Conservation (phyloP, 1,140 invertebrate species). For the Holotrichia oblita region DNA sequence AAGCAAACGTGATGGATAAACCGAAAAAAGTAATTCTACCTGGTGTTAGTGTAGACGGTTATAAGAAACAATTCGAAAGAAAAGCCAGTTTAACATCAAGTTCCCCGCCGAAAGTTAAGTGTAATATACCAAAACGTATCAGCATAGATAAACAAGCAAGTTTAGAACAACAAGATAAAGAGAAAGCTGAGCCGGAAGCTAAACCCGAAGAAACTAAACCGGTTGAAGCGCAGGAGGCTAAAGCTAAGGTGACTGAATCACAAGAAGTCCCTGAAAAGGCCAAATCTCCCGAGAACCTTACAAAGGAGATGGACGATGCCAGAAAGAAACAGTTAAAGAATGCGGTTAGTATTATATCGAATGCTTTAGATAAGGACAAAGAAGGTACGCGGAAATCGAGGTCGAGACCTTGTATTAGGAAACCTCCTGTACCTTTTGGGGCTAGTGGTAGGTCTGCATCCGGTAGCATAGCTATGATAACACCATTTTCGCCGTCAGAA, state of each 20-base stretch:
- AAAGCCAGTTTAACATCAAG: constrained; percentile 73
- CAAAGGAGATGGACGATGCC: constrained; percentile 57
- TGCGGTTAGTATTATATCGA: constrained; percentile 68
- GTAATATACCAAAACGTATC: constrained; percentile 37
- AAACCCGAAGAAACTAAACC: constrained; percentile 46
- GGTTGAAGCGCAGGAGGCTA: constrained; percentile 46
- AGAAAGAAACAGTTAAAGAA: constrained; percentile 65
- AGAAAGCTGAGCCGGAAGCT: constrained; percentile 53
- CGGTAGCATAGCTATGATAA: constrained; percentile 58
- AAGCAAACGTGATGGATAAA: constrained; percentile 66
- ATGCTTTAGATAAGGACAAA: constrained; percentile 64
- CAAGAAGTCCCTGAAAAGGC: constrained; percentile 44
- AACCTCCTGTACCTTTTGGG: constrained; percentile 69
- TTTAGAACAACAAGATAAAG: constrained; percentile 42
- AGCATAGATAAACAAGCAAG: constrained; percentile 39
- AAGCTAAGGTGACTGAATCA: constrained; percentile 44
- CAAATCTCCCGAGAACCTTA: constrained; percentile 50
- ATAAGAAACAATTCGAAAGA: constrained; percentile 83
- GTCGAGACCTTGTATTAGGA: constrained; percentile 62
- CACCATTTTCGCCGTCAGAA: constrained; percentile 53
- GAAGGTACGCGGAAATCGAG: constrained; percentile 64
- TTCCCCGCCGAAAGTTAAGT: constrained; percentile 59
- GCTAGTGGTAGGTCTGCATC: constrained; percentile 63
- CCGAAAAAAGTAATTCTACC: constrained; percentile 83
- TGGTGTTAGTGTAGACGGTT: constrained; percentile 82